A percentile compares a stretch with the other conserved stretches of the same genome.
Conservation (phyloP, 2,888 invertebrate genomes). For the Harpalus rubripes region DNA sequence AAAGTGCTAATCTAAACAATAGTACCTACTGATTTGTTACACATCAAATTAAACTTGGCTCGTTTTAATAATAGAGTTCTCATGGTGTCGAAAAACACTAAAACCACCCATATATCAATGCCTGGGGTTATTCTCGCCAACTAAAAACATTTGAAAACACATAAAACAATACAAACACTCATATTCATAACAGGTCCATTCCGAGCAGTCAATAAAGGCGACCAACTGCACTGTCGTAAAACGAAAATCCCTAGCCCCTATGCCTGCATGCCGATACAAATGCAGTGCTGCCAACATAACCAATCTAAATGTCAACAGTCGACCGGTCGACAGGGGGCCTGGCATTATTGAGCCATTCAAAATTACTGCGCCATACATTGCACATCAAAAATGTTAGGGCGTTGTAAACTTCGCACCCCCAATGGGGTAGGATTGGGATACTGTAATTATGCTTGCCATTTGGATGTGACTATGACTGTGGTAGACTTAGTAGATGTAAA, state of each 20-base stretch:
- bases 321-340: constrained; percentile 40
- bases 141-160: constrained; percentile 52
- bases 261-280: constrained; percentile 62
- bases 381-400: constrained; percentile 66
- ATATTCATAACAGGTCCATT: constrained; percentile 59
- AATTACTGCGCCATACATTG: constrained; percentile 69
- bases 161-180: constrained; percentile 61
- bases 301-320: constrained; percentile 70
- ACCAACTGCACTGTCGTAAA: constrained; percentile 67
- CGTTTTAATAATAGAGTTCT: background rate
- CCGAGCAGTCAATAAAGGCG: constrained; percentile 50
- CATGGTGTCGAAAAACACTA: background rate
- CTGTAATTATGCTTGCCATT: constrained; percentile 31
- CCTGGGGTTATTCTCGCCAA: constrained; percentile 19
- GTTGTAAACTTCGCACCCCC: constrained; percentile 1
- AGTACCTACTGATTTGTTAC: too few species aligned
- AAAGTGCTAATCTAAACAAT: too few species aligned
- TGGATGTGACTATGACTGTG: background rate
- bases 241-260: constrained; percentile 56
- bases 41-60: background rate
- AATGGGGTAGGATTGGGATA: background rate
- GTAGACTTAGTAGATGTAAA: background rate
- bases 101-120: constrained; percentile 27
- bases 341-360: constrained; percentile 69
- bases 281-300: constrained; percentile 67